phyloP scores from a whole-genome alignment of 2,888 invertebrate species.

The Nipponacmea schrenckii region DNA sequence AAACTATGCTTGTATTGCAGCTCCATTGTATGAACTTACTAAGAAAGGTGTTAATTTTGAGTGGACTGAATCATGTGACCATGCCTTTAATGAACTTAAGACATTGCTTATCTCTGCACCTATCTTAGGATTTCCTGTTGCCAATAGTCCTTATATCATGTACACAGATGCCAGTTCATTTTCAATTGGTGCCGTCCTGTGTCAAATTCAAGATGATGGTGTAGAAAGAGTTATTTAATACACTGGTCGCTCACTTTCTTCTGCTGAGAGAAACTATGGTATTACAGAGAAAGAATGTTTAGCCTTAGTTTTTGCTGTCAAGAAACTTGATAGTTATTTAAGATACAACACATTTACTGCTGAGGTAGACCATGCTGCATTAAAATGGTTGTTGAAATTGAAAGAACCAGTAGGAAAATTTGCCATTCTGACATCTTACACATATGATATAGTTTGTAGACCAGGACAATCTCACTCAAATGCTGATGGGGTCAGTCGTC shows the following conservation, averaged over 20 bases:
- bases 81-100: slow-evolving; percentile 14
- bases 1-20: slow-evolving; percentile 15
- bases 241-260: slow-evolving; percentile 16
- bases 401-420: slow-evolving; percentile 15
- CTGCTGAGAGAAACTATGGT: slow-evolving; percentile 13
- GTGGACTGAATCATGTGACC: slow-evolving; percentile 19
- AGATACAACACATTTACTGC: slow-evolving; percentile 12
- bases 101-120: slow-evolving; percentile 13
- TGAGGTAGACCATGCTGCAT: slow-evolving; percentile 21
- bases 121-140: slow-evolving; percentile 15
- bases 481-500: slow-evolving; percentile 12
- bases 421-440: slow-evolving; percentile 9
- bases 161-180: slow-evolving; percentile 19
- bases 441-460: neutral
- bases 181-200: slow-evolving; percentile 18
- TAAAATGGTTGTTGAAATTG: slow-evolving; percentile 20
- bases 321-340: slow-evolving; percentile 16
- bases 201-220: slow-evolving; percentile 18
- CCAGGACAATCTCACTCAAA: slow-evolving; percentile 2
- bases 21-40: slow-evolving; percentile 18
- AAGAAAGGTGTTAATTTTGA: slow-evolving; percentile 20
- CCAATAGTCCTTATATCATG: slow-evolving; percentile 13
- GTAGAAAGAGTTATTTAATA: slow-evolving; percentile 11
- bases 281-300: slow-evolving; percentile 23
- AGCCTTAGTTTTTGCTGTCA: slow-evolving; percentile 20